phyloP scores from a whole-genome alignment of 2,113 vertebrate genomes.

The Ondatra zibethicus region DNA sequence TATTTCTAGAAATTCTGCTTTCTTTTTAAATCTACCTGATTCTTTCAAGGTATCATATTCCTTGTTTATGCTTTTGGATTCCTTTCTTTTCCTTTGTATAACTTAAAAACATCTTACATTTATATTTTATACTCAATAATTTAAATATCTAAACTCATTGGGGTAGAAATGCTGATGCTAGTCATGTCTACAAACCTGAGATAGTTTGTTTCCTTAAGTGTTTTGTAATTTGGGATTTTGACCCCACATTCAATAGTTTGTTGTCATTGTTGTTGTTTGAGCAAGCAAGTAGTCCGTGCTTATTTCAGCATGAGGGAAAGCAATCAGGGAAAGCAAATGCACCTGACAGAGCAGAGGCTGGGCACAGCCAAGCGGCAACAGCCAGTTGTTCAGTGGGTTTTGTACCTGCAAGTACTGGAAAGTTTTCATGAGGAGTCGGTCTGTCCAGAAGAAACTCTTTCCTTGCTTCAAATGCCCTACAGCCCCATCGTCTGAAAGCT shows the following conservation, averaged over 20 bases:
- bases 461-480: background rate
- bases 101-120: background rate
- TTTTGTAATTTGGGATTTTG: background rate
- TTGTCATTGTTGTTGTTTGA: no score
- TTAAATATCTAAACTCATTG: background rate
- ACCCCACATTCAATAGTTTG: background rate
- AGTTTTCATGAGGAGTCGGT: background rate
- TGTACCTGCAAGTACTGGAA: background rate
- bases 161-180: conserved; percentile 21
- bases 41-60: background rate
- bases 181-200: background rate
- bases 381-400: background rate
- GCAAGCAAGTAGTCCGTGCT: background rate
- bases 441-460: background rate
- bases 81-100: background rate
- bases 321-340: background rate
- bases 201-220: background rate
- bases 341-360: background rate
- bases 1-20: conserved; percentile 25
- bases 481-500: background rate
- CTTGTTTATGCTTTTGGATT: background rate
- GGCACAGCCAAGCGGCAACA: background rate
- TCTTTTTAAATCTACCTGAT: background rate
- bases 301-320: background rate
- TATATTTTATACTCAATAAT: background rate